These are phyloP conservation scores for Dromas ardeola DNA, from an alignment of 2,113 vertebrate genomes.

Conservation along the genomic window DNA sequence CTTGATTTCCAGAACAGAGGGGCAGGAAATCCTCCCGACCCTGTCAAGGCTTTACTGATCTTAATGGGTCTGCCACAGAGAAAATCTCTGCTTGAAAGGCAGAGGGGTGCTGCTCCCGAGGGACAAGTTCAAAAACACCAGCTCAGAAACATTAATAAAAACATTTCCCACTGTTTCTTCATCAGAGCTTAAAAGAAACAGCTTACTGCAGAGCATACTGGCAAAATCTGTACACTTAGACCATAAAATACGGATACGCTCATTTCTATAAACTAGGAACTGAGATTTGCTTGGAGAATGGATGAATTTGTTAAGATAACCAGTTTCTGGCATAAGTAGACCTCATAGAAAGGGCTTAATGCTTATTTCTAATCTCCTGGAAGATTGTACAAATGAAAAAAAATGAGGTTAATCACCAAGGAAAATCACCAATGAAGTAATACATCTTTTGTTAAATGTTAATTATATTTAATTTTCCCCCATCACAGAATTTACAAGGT, in stretches of 20 bases:
- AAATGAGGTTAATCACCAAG: constrained; percentile 10
- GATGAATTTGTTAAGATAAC: not conserved
- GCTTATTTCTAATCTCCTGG: constrained; percentile 18
- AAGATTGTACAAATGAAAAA: constrained; percentile 11
- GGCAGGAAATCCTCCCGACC: constrained; percentile 8
- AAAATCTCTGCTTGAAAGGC: constrained; percentile 6
- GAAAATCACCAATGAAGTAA: constrained; percentile 10
- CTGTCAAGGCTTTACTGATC: constrained; percentile 4
- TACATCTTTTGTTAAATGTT: constrained; percentile 47
- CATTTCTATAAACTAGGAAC: not conserved
- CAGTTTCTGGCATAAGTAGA: not conserved
- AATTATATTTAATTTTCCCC: constrained; percentile 36
- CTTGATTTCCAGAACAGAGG: not conserved
- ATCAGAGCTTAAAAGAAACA: not conserved
- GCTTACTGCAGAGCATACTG: not conserved
- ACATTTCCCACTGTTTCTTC: constrained; percentile 13
- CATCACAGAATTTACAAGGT: not conserved
- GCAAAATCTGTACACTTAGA: not conserved
- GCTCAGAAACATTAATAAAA: constrained; percentile 28
- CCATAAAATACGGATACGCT: not conserved
- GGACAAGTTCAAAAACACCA: not conserved
- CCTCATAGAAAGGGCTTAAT: not conserved
- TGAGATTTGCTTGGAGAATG: not conserved
- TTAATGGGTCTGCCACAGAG: constrained; percentile 33
- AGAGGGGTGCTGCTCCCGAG: not conserved